A percentile compares a stretch with the other conserved stretches of the same genome.
Conservation (phyloP, 2,888 invertebrate genomes). For the Drosophila maculinotata region DNA sequence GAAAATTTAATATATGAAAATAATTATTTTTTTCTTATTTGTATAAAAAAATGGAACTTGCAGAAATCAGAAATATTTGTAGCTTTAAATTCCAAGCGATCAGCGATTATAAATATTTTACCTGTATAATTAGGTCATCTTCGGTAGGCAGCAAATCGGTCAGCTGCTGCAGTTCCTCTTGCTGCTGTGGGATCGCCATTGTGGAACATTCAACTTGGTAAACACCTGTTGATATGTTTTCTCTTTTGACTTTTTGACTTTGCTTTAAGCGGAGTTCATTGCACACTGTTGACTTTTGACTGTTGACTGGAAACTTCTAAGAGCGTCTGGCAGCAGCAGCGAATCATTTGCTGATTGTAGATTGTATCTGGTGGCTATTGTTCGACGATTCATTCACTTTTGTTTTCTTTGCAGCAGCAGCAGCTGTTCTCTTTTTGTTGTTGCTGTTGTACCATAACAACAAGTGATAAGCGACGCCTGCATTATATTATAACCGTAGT, state of each 20-base stretch:
- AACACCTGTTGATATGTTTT: slow-evolving; percentile 49
- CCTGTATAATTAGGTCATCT: slow-evolving; percentile 63
- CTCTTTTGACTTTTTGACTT: not conserved
- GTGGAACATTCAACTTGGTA: slow-evolving; percentile 7
- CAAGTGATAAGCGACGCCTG: slow-evolving; percentile 58
- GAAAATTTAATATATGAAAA: not conserved
- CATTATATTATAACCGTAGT: slow-evolving; percentile 58
- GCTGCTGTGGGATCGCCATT: slow-evolving; percentile 46
- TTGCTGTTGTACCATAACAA: slow-evolving; percentile 43
- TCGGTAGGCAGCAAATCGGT: slow-evolving; percentile 56
- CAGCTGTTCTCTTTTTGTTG: slow-evolving; percentile 33
- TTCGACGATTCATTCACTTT: slow-evolving; percentile 41
- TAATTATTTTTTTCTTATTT: too few species aligned
- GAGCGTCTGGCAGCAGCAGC: slow-evolving; percentile 19
- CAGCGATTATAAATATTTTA: too few species aligned
- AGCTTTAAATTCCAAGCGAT: too few species aligned
- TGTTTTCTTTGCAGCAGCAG: slow-evolving; percentile 41
- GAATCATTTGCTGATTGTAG: slow-evolving; percentile 50
- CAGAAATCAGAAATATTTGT: too few species aligned
- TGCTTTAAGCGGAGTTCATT: slow-evolving; percentile 35
- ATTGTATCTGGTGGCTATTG: slow-evolving; percentile 51
- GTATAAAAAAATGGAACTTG: not conserved
- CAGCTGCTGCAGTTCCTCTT: slow-evolving; percentile 52
- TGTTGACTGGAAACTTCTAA: slow-evolving; percentile 31
- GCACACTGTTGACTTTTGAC: slow-evolving; percentile 24